phyloP scores from a whole-genome alignment of 2,888 invertebrate species.

The Epiperipatus broadwayi region DNA sequence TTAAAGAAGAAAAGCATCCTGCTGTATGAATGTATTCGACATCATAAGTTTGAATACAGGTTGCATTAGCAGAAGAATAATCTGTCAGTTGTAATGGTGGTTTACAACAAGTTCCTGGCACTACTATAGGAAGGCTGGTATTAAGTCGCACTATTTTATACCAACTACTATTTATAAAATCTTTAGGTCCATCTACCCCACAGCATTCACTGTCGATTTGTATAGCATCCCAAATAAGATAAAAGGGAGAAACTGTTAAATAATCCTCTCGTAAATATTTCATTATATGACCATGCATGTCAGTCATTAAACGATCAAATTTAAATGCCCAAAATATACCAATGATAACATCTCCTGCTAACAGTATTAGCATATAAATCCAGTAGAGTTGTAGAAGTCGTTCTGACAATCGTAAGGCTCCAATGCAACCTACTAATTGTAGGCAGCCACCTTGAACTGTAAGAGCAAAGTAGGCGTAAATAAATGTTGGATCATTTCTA shows the following conservation, averaged over 20 bases:
- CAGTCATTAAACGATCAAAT: slow-evolving; percentile 51
- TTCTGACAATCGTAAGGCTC: slow-evolving; percentile 57
- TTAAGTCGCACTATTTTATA: too few relatives aligned
- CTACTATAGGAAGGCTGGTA: too few relatives aligned
- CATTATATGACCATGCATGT: slow-evolving; percentile 46
- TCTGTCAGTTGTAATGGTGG: too few relatives aligned
- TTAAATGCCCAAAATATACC: slow-evolving; percentile 68
- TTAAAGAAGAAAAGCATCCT: too few relatives aligned
- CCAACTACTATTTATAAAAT: too few relatives aligned
- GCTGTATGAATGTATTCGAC: too few relatives aligned
- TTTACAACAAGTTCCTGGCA: too few relatives aligned
- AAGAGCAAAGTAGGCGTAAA: slow-evolving; percentile 63
- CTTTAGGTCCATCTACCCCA: slow-evolving; percentile 46
- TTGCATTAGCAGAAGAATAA: too few relatives aligned
- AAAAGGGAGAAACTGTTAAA: slow-evolving; percentile 48
- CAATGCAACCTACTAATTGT: slow-evolving; percentile 54
- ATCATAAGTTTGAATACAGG: too few relatives aligned
- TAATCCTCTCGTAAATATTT: slow-evolving; percentile 45
- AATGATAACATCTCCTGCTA: slow-evolving; percentile 62
- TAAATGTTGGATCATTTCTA: slow-evolving; percentile 51
- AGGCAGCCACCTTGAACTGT: slow-evolving; percentile 47
- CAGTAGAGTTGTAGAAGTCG: slow-evolving; percentile 63
- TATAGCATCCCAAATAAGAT: slow-evolving; percentile 31
- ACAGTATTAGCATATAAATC: slow-evolving; percentile 52
- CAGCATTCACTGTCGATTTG: slow-evolving; percentile 48